Conservation (phyloP, 2,113 vertebrate genomes). For the Scomber japonicus region DNA sequence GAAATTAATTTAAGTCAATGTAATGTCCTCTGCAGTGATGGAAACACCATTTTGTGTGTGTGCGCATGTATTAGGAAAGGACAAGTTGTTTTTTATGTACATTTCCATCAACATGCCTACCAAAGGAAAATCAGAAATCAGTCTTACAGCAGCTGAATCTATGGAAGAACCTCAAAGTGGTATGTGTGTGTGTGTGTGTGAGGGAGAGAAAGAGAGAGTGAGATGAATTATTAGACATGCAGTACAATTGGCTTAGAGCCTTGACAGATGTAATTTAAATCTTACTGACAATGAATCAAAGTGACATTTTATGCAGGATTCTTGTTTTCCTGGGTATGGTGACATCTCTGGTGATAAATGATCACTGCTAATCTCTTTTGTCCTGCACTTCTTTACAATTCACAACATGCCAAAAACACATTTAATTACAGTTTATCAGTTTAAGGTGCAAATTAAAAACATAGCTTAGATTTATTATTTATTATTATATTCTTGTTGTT, state of each 20-base stretch:
- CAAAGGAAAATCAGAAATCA: constrained; percentile 12
- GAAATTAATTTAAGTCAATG: no score
- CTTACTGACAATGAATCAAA: constrained; percentile 53
- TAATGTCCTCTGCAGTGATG: no score
- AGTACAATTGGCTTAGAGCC: constrained; percentile 41
- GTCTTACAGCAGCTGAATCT: constrained; percentile 31
- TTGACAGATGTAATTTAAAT: constrained; percentile 56
- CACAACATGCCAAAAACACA: neutral
- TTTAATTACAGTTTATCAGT: no score
- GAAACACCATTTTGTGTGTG: no score
- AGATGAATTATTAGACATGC: constrained; percentile 47
- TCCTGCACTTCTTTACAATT: constrained; percentile 14
- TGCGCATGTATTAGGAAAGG: constrained; percentile 31
- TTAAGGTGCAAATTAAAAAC: no score
- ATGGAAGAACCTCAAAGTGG: constrained; percentile 2
- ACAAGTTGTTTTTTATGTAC: constrained; percentile 45
- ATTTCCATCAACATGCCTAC: constrained; percentile 38
- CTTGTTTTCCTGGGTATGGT: constrained; percentile 30
- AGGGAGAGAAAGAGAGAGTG: neutral
- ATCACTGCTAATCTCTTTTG: constrained; percentile 24
- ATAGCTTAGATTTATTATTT: no score
- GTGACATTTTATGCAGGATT: constrained; percentile 39
- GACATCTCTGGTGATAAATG: constrained; percentile 48
- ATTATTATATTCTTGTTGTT: no score
- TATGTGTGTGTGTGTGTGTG: constrained; percentile 1